Percentiles rank a stretch among this genome's conserved stretches.
Evolutionary conservation across 2,113 vertebrate species (phyloP).

Genomic region (Colossoma macropomum): DNA sequence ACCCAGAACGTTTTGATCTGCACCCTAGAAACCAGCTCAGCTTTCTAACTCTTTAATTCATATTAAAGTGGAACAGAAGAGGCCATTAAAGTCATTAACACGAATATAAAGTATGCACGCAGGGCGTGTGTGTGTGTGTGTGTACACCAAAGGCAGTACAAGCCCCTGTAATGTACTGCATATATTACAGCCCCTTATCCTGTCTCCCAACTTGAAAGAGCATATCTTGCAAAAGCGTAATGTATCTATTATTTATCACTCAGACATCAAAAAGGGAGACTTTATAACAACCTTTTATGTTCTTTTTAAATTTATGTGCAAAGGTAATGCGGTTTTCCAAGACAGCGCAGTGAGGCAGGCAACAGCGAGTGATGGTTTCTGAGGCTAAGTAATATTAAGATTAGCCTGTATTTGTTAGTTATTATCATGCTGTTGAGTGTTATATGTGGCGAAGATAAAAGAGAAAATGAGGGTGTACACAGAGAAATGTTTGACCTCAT

Average conservation of each 20-base stretch:
- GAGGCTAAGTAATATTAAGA: too few species aligned
- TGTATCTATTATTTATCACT: constrained; percentile 75
- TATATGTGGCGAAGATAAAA: too few species aligned
- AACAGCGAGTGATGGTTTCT: constrained; percentile 8
- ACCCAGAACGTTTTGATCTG: not conserved
- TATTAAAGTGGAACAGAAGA: constrained; percentile 77
- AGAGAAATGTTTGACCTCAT: too few species aligned
- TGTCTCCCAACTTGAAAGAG: constrained; percentile 73
- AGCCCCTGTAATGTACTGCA: constrained; percentile 68
- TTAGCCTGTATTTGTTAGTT: too few species aligned
- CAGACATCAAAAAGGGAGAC: constrained; percentile 76
- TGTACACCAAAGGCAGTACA: constrained; percentile 60
- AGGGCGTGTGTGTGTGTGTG: constrained; percentile 35
- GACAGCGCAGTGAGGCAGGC: too few species aligned
- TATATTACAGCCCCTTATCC: constrained; percentile 67
- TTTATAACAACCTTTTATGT: constrained; percentile 69
- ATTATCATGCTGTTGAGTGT: too few species aligned
- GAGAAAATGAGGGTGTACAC: too few species aligned
- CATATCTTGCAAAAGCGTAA: constrained; percentile 73
- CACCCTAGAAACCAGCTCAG: constrained; percentile 52
- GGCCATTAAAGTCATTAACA: constrained; percentile 78
- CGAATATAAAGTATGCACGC: constrained; percentile 64
- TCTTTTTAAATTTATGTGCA: constrained; percentile 71
- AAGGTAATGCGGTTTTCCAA: constrained; percentile 64
- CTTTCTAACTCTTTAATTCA: constrained; percentile 70